Conservation (phyloP, 1,140 invertebrate genomes). For the Ctenoplectra terminalis region DNA sequence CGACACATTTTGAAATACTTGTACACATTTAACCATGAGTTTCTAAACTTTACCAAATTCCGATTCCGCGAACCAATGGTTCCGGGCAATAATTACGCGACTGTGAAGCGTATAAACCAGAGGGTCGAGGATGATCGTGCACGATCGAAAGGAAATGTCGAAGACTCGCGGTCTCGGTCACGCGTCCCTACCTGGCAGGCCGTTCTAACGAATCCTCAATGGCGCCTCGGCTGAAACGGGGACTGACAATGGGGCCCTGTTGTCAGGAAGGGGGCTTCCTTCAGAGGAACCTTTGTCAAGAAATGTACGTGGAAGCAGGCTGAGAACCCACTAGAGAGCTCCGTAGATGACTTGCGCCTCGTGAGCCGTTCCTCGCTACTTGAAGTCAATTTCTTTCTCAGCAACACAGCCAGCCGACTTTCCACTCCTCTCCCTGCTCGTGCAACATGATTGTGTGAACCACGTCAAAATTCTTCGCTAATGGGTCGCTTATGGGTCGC, state of each 20-base stretch:
- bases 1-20: not conserved
- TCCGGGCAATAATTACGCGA: conserved; percentile 7
- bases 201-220: conserved; percentile 68
- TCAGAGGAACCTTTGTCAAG: conserved; percentile 72
- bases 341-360: conserved; percentile 77
- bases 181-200: conserved; percentile 59
- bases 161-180: conserved; percentile 47
- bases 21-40: not conserved
- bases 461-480: conserved; percentile 76
- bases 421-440: conserved; percentile 48
- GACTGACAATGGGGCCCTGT: conserved; percentile 73
- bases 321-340: conserved; percentile 66
- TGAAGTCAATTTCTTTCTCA: conserved; percentile 72
- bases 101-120: conserved; percentile 18
- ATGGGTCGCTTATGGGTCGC: conserved; percentile 72
- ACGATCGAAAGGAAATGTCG: conserved; percentile 63
- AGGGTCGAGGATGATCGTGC: conserved; percentile 52
- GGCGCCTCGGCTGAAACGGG: conserved; percentile 61
- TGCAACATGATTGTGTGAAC: conserved; percentile 66
- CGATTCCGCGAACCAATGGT: not conserved
- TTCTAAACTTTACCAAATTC: too few species aligned
- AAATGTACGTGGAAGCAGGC: conserved; percentile 68
- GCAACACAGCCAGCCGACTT: conserved; percentile 30
- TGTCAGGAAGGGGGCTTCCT: conserved; percentile 73
- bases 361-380: conserved; percentile 73